phyloP scores from a whole-genome alignment of 2,113 vertebrate species.

The Festucalex cinctus region DNA sequence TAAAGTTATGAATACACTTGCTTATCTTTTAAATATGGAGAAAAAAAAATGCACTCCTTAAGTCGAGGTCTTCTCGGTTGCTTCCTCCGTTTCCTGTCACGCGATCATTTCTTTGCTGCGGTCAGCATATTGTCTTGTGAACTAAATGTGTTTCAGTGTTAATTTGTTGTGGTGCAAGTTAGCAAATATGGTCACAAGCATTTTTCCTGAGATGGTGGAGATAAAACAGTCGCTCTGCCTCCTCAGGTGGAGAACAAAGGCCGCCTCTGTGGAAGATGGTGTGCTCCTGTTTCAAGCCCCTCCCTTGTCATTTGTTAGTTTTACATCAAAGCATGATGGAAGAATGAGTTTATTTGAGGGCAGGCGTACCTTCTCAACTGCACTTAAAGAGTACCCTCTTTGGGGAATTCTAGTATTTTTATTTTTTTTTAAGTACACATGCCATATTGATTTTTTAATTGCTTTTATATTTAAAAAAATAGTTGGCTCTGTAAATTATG shows the following conservation, averaged over 20 bases:
- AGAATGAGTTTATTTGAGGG: background rate
- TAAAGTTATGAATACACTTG: background rate
- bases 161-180: background rate
- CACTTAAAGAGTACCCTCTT: no score
- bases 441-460: no score
- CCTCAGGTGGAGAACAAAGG: conserved; percentile 35
- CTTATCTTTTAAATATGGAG: background rate
- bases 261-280: conserved; percentile 31
- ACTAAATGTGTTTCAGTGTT: background rate
- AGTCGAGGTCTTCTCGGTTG: conserved; percentile 9
- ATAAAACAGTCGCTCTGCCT: conserved; percentile 17
- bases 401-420: no score
- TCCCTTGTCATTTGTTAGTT: background rate
- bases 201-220: conserved; percentile 12
- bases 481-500: no score
- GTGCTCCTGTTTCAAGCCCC: conserved; percentile 9
- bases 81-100: conserved; percentile 54
- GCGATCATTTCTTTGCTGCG: conserved; percentile 25
- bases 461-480: no score
- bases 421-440: no score
- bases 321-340: background rate
- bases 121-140: conserved; percentile 42
- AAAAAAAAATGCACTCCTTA: background rate
- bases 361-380: background rate
- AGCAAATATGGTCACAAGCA: background rate